Evolutionary conservation across 2,888 invertebrate genomes (phyloP).

Genomic region (Drosophila phalerata): DNA sequence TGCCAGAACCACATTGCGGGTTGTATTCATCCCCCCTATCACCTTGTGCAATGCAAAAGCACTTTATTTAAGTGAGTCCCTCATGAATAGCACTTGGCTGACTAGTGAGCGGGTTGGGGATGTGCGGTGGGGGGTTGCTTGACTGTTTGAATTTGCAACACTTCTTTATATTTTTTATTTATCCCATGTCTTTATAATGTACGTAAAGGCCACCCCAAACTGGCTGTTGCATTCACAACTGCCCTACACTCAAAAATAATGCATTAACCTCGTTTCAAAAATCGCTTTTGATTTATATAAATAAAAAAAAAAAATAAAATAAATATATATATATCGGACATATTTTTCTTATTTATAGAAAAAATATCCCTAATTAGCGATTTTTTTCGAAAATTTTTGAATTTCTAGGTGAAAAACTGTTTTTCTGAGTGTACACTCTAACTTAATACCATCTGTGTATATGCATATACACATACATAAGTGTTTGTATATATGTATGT

Average conservation of each 20-base stretch:
- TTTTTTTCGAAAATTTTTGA: too few relatives aligned
- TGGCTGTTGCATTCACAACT: conserved; percentile 31
- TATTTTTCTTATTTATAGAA: too few relatives aligned
- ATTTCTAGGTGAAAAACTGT: too few relatives aligned
- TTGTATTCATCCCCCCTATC: conserved; percentile 43
- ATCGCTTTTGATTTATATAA: too few relatives aligned
- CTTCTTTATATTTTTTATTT: conserved; percentile 71
- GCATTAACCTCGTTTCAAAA: too few relatives aligned
- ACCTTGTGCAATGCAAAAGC: conserved; percentile 73
- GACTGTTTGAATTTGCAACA: conserved; percentile 76
- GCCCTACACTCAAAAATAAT: background rate
- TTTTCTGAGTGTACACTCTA: conserved; percentile 5
- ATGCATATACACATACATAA: background rate
- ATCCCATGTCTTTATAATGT: conserved; percentile 62
- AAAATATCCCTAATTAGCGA: too few relatives aligned
- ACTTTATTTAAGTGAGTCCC: conserved; percentile 81
- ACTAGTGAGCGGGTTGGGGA: conserved; percentile 16
- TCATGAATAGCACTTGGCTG: conserved; percentile 78
- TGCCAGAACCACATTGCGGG: conserved; percentile 56
- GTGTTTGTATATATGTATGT: background rate
- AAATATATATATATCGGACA: too few relatives aligned
- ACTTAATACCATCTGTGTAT: conserved; percentile 17
- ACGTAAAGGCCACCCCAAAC: conserved; percentile 35
- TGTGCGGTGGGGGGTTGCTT: conserved; percentile 13
- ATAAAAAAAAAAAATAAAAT: too few relatives aligned